Evolutionary conservation across 2,113 vertebrate genomes (phyloP).

Genomic region (Archilochus colubris): DNA sequence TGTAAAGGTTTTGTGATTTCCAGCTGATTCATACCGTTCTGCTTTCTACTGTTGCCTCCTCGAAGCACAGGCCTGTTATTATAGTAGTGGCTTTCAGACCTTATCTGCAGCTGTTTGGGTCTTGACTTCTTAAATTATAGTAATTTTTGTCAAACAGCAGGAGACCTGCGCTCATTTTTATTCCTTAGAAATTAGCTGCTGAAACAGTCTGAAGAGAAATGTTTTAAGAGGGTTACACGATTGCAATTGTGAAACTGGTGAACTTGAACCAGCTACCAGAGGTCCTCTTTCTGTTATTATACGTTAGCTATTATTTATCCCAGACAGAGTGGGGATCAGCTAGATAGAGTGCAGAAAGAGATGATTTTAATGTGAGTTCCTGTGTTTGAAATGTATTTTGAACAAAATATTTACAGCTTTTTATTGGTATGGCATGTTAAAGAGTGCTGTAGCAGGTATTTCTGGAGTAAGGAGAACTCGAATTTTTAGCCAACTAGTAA

Average conservation of each 20-base stretch:
- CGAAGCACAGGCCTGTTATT: background rate
- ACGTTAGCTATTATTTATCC: background rate
- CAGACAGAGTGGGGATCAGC: background rate
- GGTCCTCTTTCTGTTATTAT: background rate
- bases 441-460: background rate
- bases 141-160: constrained; percentile 33
- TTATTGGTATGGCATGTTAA: background rate
- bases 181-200: constrained; percentile 21
- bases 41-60: background rate
- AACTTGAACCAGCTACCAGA: background rate
- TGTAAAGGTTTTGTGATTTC: background rate
- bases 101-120: constrained; percentile 16
- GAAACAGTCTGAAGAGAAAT: constrained; percentile 3
- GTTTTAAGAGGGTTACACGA: background rate
- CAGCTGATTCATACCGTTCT: background rate
- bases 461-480: background rate
- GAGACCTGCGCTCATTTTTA: background rate
- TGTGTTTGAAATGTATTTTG: background rate
- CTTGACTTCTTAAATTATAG: constrained; percentile 38
- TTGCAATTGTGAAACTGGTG: background rate
- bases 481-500: background rate
- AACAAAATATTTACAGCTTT: background rate
- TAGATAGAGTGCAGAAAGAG: background rate
- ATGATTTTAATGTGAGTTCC: background rate
- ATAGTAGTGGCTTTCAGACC: background rate